Evolutionary conservation across 2,888 invertebrate genomes (phyloP), one percentile per base, ranked within the genome.

Genomic region (Drosophila anomalata): DNA sequence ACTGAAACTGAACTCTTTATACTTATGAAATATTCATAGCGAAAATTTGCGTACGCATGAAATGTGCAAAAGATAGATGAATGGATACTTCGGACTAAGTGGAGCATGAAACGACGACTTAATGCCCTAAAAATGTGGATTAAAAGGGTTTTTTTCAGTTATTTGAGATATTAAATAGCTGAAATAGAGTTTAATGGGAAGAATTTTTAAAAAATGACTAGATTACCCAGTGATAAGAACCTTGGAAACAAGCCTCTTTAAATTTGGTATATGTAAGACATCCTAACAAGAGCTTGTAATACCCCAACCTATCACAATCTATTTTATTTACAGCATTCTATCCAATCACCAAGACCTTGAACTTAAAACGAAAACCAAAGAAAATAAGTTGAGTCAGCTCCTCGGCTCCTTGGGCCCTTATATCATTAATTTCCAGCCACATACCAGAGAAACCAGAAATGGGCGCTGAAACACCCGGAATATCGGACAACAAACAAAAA

Each of bases 21-120:
- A 57, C 39, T 66, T 66, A 51, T 68, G 51, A 68, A 69, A 76
- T 73, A 68, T 73, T 73, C 69, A 79, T 66, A 54, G 58, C 33
- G 17, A 9, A 20, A 31, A 73, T 68, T 79, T 63, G 48, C 60
- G 51, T 68, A 41, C 41, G 24, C 33, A 41, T 48, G 56, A 61
- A 24, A 56, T 50, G 47, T 39, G 39, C 24, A 12, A 26, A 22
- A 39, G 9, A 44, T 33, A 29, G 44, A 59, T 33, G 17, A 26
- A 56, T n/a, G 20, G 6, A 12, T 14, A 17, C 2, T 11, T 11
- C 12, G 12, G 12, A 4, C 11, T 12, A 12, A 5, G 11, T 1
- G n/a, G 12, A 46, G 2, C 11, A 52, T 2, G 57, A 2, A 51
- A 39, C 52, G 24, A 44, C 59, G n/a, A n/a, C 3, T 3, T 20